phyloP scores from a whole-genome alignment of 2,888 invertebrate genomes.

The Lasioglossum leucozonium region DNA sequence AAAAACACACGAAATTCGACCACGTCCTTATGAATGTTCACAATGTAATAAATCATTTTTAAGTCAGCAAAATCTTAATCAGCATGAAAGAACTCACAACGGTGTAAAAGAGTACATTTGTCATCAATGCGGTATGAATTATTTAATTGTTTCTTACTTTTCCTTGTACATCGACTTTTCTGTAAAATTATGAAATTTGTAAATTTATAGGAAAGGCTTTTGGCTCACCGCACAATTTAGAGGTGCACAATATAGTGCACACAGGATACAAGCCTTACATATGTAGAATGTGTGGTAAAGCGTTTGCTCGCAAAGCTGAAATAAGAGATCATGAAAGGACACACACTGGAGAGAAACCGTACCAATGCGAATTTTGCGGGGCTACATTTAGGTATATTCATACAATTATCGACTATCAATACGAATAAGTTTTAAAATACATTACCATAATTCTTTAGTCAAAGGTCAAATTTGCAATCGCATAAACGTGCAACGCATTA shows the following conservation, averaged over 20 bases:
- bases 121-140: constrained; percentile 87
- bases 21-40: constrained; percentile 89
- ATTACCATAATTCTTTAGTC: constrained; percentile 84
- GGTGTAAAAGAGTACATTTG: constrained; percentile 90
- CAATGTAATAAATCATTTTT: constrained; percentile 91
- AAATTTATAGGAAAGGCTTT: constrained; percentile 88
- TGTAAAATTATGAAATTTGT: background rate
- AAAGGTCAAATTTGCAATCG: constrained; percentile 92
- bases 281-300: constrained; percentile 90
- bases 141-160: background rate
- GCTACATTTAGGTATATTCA: constrained; percentile 87
- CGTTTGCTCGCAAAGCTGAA: constrained; percentile 91
- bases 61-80: constrained; percentile 90
- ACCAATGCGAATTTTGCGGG: constrained; percentile 91
- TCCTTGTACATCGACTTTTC: background rate
- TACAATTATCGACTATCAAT: background rate
- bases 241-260: constrained; percentile 92
- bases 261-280: constrained; percentile 90
- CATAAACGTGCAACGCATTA: constrained; percentile 92
- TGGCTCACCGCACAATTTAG: constrained; percentile 90
- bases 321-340: constrained; percentile 92
- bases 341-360: constrained; percentile 93
- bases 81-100: constrained; percentile 91
- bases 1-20: constrained; percentile 89
- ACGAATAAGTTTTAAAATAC: background rate